phyloP scores from a whole-genome alignment of 2,888 invertebrate species.

The Phortica magna region DNA sequence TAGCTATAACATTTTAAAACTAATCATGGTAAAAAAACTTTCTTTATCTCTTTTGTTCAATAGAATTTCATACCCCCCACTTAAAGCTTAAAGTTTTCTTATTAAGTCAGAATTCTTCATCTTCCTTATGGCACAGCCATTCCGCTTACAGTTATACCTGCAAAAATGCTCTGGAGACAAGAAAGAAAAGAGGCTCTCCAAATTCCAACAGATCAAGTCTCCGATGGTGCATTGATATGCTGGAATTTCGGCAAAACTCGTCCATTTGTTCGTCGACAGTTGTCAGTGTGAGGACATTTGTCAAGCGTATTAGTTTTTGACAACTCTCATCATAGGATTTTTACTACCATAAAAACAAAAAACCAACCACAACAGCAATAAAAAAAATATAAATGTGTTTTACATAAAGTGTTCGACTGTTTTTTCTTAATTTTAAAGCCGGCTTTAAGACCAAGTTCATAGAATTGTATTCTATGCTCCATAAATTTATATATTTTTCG shows the following conservation, averaged over 20 bases:
- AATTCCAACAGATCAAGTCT: slow-evolving; percentile 14
- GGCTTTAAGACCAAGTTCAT: slow-evolving; percentile 32
- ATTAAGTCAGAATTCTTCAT: background rate
- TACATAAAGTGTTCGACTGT: slow-evolving; percentile 42
- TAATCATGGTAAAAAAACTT: no score
- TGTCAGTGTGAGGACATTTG: slow-evolving; percentile 62
- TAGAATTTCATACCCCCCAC: no score
- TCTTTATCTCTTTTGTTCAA: no score
- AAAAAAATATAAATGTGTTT: slow-evolving; percentile 11
- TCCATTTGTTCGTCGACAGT: slow-evolving; percentile 72
- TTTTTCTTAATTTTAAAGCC: slow-evolving; percentile 40
- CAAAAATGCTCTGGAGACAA: no score
- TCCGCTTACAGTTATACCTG: background rate
- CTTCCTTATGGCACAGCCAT: background rate
- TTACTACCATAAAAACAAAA: slow-evolving; percentile 19
- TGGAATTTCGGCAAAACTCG: slow-evolving; percentile 49
- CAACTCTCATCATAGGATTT: background rate
- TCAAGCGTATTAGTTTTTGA: slow-evolving; percentile 40
- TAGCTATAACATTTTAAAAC: no score
- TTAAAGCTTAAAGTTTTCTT: background rate
- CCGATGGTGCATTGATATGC: background rate
- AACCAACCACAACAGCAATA: background rate
- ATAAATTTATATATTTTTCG: slow-evolving; percentile 27
- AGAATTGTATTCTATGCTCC: no score
- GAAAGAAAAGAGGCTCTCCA: no score